Percentiles rank a stretch among this genome's conserved stretches.
Conservation (phyloP, 2,888 invertebrate genomes). For the Scaptodrosophila latifasciaeformis region DNA sequence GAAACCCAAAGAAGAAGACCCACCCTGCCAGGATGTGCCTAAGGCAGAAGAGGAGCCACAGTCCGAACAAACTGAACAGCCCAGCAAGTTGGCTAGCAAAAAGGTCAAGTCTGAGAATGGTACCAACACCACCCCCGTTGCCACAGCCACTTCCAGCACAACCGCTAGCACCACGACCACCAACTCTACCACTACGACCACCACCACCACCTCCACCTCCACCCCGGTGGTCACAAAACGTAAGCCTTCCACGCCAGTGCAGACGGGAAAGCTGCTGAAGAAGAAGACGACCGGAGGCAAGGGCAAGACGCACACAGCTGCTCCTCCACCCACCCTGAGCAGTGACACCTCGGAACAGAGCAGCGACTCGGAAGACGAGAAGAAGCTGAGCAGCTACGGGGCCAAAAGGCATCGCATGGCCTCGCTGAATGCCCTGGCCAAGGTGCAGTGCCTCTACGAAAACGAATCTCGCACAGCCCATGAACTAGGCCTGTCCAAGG, state of each 20-base stretch:
- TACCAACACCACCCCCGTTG: too few relatives aligned
- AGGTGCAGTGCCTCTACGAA: constrained; percentile 93
- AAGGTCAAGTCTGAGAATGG: too few relatives aligned
- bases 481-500: constrained; percentile 77
- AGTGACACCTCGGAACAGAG: constrained; percentile 45
- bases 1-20: constrained; percentile 7
- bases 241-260: not conserved
- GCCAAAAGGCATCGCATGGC: constrained; percentile 91
- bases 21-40: constrained; percentile 19
- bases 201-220: not conserved
- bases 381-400: constrained; percentile 75
- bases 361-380: constrained; percentile 71
- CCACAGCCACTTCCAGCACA: too few relatives aligned
- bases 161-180: not conserved
- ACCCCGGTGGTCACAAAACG: too few relatives aligned
- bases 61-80: constrained; percentile 10
- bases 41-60: constrained; percentile 3
- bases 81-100: not conserved
- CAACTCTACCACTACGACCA: not conserved
- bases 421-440: constrained; percentile 90
- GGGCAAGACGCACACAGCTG: constrained; percentile 13
- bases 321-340: too few relatives aligned
- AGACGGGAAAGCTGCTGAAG: not conserved
- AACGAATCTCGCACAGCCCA: constrained; percentile 87
- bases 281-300: not conserved